Base-by-base conservation (phyloP, 2,888 invertebrate species). In the Drosophila neoperkinsi region DNA sequence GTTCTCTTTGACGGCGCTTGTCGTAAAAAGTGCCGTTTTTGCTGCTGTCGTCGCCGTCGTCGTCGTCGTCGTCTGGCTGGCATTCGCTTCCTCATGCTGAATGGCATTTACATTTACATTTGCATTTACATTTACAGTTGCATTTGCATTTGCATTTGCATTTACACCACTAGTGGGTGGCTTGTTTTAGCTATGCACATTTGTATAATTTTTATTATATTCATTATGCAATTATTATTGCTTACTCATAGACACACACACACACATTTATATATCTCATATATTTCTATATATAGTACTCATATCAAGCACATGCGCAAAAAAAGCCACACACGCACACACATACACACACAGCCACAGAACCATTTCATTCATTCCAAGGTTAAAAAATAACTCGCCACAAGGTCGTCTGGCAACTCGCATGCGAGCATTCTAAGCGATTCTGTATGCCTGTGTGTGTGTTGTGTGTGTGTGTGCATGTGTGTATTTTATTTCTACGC, bases 301-400 rank as follows among this genome's bases (percentile, higher is more conserved):
- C 67, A 18, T 77, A 75, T 77, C 74, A 80, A 71, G 72, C 67
- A 59, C 67, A 66, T 75, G 62, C 49, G 60, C 71, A 64, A 66
- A 64, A 71, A 56, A 31, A 73, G 59, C 56, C 9, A 63, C 58
- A 56, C 56, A 43, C 31, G 30, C 30, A 30, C 9, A 56, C 62
- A 52, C 59, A 63, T 31, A 61, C 50, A 56, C 31, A 30, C 30
- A 53, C 41, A 34, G 58, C 4, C 25, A 55, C 30, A 66, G 55
- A 81, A 51, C 58, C 67, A 83, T 78, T 78, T 84, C 78, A 84
- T 86, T 85, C 70, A 75, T 75, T 79, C 92, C 93, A 93, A 93
- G 93, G 93, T 92, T 92, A 90, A 92, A 92, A 92, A 93, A 93
- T 92, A 93, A 90, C 92, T 91, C 91, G 86, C 88, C 77, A 81